A percentile compares a stretch with the other conserved stretches of the same genome.
These are phyloP conservation scores for Acrobasis consociella DNA, from an alignment of 2,888 invertebrate species.

Conservation along the genomic window DNA sequence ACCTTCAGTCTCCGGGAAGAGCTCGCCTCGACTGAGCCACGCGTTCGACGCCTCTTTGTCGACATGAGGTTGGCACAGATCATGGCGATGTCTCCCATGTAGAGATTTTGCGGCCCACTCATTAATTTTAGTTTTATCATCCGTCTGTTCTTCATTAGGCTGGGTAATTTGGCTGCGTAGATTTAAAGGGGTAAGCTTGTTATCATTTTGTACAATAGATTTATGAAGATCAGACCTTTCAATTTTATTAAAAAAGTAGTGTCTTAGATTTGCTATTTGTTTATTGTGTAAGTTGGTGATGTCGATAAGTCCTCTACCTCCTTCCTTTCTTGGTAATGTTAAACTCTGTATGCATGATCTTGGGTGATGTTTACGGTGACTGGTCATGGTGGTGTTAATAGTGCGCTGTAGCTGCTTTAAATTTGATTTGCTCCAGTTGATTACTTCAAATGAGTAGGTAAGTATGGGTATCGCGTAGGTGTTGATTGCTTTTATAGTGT, in stretches of 20 bases:
- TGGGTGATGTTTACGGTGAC: slow-evolving; percentile 33
- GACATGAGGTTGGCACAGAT: slow-evolving; percentile 24
- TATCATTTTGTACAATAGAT: slow-evolving; percentile 19
- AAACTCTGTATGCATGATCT: slow-evolving; percentile 28
- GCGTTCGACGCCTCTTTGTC: slow-evolving; percentile 29
- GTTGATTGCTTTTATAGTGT: slow-evolving; percentile 10
- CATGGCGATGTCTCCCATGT: slow-evolving; percentile 15
- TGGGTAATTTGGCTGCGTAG: neutral
- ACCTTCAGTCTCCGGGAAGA: slow-evolving; percentile 23
- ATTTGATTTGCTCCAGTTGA: slow-evolving; percentile 31
- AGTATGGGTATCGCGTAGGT: slow-evolving; percentile 24
- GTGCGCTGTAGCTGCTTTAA: slow-evolving; percentile 24
- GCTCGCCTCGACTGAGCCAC: slow-evolving; percentile 26
- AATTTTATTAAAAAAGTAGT: slow-evolving; percentile 9
- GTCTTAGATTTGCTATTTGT: slow-evolving; percentile 15
- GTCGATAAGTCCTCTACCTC: slow-evolving; percentile 29
- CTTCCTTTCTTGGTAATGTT: slow-evolving; percentile 28
- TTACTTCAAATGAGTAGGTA: slow-evolving; percentile 32
- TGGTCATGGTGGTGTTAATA: slow-evolving; percentile 26
- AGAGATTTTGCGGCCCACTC: slow-evolving; percentile 24
- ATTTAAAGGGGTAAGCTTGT: slow-evolving; percentile 23
- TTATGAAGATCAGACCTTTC: slow-evolving; percentile 4
- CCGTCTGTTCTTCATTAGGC: slow-evolving; percentile 18
- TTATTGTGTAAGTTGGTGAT: slow-evolving; percentile 21
- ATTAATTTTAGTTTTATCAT: slow-evolving; percentile 9